Percentiles rank a stretch among this genome's conserved stretches.
Evolutionary conservation across 2,888 invertebrate genomes (phyloP).

Genomic region (Helleia helle): DNA sequence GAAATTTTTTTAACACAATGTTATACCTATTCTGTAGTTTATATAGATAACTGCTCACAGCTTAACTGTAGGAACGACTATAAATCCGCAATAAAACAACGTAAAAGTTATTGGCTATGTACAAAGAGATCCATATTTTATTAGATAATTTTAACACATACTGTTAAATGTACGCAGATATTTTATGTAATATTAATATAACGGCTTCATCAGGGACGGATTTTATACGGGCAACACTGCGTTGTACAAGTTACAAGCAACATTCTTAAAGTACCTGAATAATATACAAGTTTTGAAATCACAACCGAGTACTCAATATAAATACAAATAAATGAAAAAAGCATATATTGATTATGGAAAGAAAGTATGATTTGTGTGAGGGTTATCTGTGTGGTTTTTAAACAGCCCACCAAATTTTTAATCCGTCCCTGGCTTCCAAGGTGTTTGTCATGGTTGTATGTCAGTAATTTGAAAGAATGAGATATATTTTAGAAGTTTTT

Average conservation of each 20-base stretch:
- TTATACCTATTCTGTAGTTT: too few species aligned
- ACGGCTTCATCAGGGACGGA: not conserved
- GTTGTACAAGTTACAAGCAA: not conserved
- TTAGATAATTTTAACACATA: constrained; percentile 42
- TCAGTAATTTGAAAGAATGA: not conserved
- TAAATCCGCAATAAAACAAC: too few species aligned
- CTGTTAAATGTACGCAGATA: constrained; percentile 41
- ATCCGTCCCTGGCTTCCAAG: not conserved
- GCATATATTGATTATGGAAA: not conserved
- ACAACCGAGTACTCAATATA: too few species aligned
- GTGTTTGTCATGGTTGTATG: too few species aligned
- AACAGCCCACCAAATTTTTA: too few species aligned
- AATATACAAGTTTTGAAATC: too few species aligned
- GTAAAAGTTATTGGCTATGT: constrained; percentile 13
- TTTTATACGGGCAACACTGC: too few species aligned
- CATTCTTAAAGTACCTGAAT: not conserved
- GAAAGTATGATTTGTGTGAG: too few species aligned
- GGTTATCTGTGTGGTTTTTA: too few species aligned
- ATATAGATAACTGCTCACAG: too few species aligned
- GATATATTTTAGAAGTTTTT: constrained; percentile 8
- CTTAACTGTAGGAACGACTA: too few species aligned
- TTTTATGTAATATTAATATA: constrained; percentile 29
- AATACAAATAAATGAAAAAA: not conserved
- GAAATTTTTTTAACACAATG: too few species aligned
- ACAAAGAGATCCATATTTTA: constrained; percentile 43